Evolutionary conservation across 2,113 vertebrate genomes (phyloP).

Genomic region (Platichthys flesus): DNA sequence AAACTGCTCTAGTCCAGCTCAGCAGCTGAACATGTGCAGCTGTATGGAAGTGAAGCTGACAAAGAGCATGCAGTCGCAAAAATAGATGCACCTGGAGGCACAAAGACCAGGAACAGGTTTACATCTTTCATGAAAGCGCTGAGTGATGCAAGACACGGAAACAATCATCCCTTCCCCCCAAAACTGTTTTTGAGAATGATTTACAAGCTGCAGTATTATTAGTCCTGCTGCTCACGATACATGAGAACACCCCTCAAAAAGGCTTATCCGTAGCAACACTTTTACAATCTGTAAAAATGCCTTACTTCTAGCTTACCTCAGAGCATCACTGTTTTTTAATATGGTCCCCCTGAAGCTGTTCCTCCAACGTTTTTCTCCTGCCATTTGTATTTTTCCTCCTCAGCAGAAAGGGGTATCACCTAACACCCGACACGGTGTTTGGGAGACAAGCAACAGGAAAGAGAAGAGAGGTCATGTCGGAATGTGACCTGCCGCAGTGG

Average conservation of each 20-base stretch:
- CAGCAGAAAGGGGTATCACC: conserved; percentile 67
- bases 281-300: conserved; percentile 60
- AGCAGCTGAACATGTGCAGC: conserved; percentile 17
- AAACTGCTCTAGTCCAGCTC: conserved; percentile 5
- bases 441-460: conserved; percentile 69
- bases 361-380: background rate
- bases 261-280: conserved; percentile 11
- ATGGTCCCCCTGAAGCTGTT: conserved; percentile 57
- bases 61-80: background rate
- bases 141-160: conserved; percentile 4
- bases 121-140: conserved; percentile 21
- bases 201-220: conserved; percentile 50
- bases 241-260: conserved; percentile 28
- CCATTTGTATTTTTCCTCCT: conserved; percentile 44
- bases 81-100: background rate
- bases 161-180: conserved; percentile 13
- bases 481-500: conserved; percentile 60
- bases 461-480: conserved; percentile 66
- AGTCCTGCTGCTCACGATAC: conserved; percentile 40
- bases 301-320: conserved; percentile 44
- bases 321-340: conserved; percentile 50
- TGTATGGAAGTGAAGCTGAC: background rate
- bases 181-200: conserved; percentile 34
- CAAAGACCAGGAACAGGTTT: background rate
- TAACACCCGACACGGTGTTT: conserved; percentile 68